Base-by-base conservation (phyloP, 2,888 invertebrate species). In the Osmoderma eremita region DNA sequence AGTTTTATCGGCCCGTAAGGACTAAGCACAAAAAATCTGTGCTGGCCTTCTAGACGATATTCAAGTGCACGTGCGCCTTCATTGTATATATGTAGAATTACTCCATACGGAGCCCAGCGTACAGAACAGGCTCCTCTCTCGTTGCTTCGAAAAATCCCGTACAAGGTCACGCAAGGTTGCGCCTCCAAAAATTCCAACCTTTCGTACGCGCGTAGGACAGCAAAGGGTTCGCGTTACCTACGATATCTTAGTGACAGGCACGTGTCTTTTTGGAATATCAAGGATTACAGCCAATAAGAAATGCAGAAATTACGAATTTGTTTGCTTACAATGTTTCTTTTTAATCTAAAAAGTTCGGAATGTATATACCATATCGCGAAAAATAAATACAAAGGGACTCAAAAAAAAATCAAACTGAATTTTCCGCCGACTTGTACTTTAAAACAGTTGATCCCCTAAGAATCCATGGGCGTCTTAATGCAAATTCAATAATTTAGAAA, bases 81-180 rank as follows among this genome's bases (percentile, higher is more conserved):
- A 30, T 30, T 6, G 30, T 24, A 24, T 24, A 24, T 24, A 24
- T 5, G 3, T 24, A 24, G 3, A 24, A 48, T 20, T 48, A 48
- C 20, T 48, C 20, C 30, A 30, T 30, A 30, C 30, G 30, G 10
- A 30, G 10, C 30, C 30, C 1, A 30, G 2, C 30, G 5, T 5
- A 24, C 24, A 24, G 30, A 1, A 30, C 30, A 30, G 30, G 10
- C 30, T 56, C 41, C 13, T 39, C 22, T 41, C 41, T 39, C 6
- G 30, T 41, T 56, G 13, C 56, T 41, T 51, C 67, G 62, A 62
- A 58, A 62, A 67, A 67, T 63, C 67, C 62, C 62, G 49, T 36
- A 49, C 67, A 67, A 67, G 67, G 67, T 67, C 62, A 67, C 45
- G 24, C 67, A 67, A 67, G 67, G 67, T 67, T 67, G 67, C 50